Evolutionary conservation across 53 echinoderm and acorn worm species (phyloP).

Genomic region (Pentamera pediparva): DNA sequence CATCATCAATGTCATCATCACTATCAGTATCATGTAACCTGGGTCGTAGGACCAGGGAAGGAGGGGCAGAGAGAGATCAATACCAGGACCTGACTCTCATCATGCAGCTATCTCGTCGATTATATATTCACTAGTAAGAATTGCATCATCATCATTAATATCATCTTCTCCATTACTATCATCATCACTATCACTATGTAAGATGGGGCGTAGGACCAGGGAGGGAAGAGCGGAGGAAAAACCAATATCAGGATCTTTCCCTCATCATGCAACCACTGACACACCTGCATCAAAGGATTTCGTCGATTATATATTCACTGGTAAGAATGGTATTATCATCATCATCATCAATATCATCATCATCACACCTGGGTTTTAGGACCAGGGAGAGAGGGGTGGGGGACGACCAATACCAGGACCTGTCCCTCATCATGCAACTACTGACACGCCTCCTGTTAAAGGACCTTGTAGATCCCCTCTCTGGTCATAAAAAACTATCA

Average conservation of each 20-base stretch:
- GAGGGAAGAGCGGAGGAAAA: slow-evolving; percentile 78
- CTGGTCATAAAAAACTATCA: too few species aligned
- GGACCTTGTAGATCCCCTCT: slow-evolving; percentile 79
- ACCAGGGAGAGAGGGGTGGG: slow-evolving; percentile 61
- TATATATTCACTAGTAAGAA: too few species aligned
- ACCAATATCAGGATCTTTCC: slow-evolving; percentile 74
- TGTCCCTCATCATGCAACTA: slow-evolving; percentile 88
- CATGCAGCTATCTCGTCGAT: slow-evolving; percentile 91
- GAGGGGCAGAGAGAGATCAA: slow-evolving; percentile 78
- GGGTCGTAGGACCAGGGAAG: slow-evolving; percentile 60
- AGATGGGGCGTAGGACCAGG: slow-evolving; percentile 53
- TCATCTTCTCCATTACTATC: too few species aligned
- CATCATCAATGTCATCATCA: too few species aligned
- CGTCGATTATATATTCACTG: slow-evolving; percentile 63
- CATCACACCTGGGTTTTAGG: slow-evolving; percentile 71
- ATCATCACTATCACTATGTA: too few species aligned
- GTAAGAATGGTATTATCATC: slow-evolving; percentile 48
- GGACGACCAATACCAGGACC: slow-evolving; percentile 87
- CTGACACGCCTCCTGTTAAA: slow-evolving; percentile 85
- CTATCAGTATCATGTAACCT: too few species aligned
- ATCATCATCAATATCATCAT: too few species aligned
- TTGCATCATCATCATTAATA: too few species aligned
- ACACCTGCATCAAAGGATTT: slow-evolving; percentile 84
- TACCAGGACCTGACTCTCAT: slow-evolving; percentile 84
- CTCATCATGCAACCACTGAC: slow-evolving; percentile 81